These are phyloP conservation scores for Ictalurus punctatus DNA, from an alignment of 2,113 vertebrate species.

Conservation along the genomic window DNA sequence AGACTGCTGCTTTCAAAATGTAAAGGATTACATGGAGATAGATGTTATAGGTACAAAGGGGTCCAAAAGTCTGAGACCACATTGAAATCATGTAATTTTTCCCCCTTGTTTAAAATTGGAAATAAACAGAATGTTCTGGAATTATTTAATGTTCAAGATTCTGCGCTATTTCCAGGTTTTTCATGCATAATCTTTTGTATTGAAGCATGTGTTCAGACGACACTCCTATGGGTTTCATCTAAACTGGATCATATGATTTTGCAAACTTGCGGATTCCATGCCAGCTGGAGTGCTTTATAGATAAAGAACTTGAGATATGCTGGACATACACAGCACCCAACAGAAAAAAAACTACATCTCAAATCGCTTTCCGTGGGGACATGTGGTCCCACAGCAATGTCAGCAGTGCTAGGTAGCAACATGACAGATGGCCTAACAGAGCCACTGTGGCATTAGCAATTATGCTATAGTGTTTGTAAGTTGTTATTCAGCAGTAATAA, in stretches of 20 bases:
- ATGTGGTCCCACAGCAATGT: not conserved
- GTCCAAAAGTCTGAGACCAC: not conserved
- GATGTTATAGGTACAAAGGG: not conserved
- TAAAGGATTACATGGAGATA: not conserved
- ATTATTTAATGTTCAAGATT: not conserved
- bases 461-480: not conserved
- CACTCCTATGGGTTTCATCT: not conserved
- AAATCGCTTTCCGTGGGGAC: not conserved
- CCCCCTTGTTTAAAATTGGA: not conserved
- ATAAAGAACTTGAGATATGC: not conserved
- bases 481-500: not conserved
- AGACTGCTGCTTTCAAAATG: not conserved
- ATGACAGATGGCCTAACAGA: not conserved
- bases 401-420: constrained; percentile 2
- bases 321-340: not conserved
- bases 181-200: not conserved
- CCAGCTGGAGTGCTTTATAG: not conserved
- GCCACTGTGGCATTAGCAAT: not conserved
- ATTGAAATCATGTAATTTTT: not conserved
- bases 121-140: not conserved
- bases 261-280: not conserved
- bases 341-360: not conserved
- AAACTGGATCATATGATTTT: not conserved
- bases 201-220: not conserved
- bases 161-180: not conserved